Evolutionary conservation across 2,113 vertebrate genomes (phyloP).

Genomic region (Pteruthius melanotis): DNA sequence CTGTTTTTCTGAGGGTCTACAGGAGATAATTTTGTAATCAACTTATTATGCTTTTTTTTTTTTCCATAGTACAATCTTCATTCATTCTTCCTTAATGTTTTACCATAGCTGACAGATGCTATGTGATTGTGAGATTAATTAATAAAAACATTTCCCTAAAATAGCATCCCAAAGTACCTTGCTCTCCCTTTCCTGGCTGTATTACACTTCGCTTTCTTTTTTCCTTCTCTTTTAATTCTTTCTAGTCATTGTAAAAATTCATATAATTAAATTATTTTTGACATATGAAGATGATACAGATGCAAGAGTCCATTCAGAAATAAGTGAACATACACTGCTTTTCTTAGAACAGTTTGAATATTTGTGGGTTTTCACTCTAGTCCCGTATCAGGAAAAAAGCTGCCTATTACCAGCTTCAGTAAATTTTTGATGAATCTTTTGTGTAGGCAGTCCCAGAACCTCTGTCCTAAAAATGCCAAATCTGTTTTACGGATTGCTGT

Average conservation of each 20-base stretch:
- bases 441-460: background rate
- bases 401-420: background rate
- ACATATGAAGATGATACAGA: background rate
- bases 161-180: background rate
- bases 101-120: background rate
- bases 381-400: background rate
- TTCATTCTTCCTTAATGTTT: background rate
- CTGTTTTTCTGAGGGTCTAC: background rate
- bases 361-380: background rate
- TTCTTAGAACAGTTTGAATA: background rate
- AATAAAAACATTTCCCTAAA: background rate
- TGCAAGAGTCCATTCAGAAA: background rate
- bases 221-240: background rate
- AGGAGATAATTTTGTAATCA: background rate
- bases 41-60: background rate
- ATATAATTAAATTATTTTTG: background rate
- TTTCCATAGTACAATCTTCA: background rate
- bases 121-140: constrained; percentile 2
- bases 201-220: background rate
- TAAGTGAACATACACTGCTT: fast-evolving
- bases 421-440: constrained; percentile 2
- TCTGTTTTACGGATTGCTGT: background rate
- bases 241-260: background rate
- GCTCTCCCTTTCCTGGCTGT: background rate
- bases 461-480: constrained; percentile 7